These are phyloP conservation scores for Caretta caretta DNA, from an alignment of 2,113 vertebrate genomes.

Conservation along the genomic window DNA sequence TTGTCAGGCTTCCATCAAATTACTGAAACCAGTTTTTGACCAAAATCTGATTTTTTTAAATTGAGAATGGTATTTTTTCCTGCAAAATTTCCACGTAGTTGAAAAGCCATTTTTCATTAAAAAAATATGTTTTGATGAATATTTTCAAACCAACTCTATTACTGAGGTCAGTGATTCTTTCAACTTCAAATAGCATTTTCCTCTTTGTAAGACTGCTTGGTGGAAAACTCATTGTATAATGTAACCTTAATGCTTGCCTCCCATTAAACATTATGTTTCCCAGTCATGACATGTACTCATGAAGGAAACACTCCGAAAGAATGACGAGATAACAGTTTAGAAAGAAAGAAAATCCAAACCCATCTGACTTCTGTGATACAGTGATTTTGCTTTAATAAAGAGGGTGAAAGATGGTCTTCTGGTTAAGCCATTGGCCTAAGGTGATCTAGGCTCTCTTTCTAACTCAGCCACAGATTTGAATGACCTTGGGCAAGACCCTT, in stretches of 20 bases:
- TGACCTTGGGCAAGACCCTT: fast-evolving
- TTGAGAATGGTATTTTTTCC: neutral
- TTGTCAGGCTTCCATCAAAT: neutral
- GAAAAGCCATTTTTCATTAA: neutral
- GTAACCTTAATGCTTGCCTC: neutral
- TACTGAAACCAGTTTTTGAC: neutral
- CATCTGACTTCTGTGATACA: neutral
- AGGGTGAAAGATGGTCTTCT: neutral
- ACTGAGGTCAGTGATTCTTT: neutral
- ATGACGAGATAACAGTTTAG: neutral
- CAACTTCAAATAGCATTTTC: neutral
- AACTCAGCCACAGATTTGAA: neutral
- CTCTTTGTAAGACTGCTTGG: neutral
- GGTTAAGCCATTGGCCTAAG: fast-evolving
- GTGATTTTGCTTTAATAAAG: neutral
- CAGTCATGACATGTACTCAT: neutral
- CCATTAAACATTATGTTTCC: neutral
- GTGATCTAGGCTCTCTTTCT: fast-evolving
- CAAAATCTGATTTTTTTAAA: neutral
- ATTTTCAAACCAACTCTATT: neutral
- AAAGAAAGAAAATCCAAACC: neutral
- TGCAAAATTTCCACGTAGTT: neutral
- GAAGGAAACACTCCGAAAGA: neutral
- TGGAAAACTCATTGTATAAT: neutral
- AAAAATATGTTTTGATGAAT: neutral